A percentile compares a stretch with the other conserved stretches of the same genome.
These are phyloP conservation scores for Ornithorhynchus anatinus DNA, from an alignment of 2,113 vertebrate genomes.

Conservation along the genomic window DNA sequence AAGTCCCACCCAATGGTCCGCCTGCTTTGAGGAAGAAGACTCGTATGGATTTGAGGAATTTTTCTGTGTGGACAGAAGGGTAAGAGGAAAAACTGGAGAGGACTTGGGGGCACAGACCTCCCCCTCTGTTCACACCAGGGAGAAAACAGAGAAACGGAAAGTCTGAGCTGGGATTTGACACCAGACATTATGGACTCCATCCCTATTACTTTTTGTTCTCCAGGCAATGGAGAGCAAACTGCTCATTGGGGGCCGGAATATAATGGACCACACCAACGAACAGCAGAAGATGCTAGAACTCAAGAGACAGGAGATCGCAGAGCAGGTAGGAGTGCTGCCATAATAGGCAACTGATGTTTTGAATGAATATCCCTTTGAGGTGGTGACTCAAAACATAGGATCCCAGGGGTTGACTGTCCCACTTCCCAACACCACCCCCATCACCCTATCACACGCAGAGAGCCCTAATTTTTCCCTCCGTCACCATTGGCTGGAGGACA, in stretches of 20 bases:
- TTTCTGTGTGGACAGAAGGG: not conserved
- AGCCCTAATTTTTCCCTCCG: not conserved
- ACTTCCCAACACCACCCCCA: not conserved
- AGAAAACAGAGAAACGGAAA: not conserved
- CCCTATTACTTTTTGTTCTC: not conserved
- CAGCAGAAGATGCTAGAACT: slow-evolving; percentile 94
- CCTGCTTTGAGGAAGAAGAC: too few species aligned
- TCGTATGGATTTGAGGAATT: too few species aligned
- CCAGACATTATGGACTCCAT: too few species aligned
- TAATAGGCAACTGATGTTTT: accelerated
- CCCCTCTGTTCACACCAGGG: not conserved
- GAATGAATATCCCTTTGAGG: too few species aligned
- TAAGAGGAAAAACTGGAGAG: not conserved
- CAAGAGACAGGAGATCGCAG: slow-evolving; percentile 91
- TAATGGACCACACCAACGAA: slow-evolving; percentile 96
- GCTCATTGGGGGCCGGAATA: slow-evolving; percentile 91
- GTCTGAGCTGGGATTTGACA: not conserved
- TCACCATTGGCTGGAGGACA: not conserved
- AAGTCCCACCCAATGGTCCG: too few species aligned
- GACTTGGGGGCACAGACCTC: not conserved
- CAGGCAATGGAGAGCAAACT: slow-evolving; percentile 96
- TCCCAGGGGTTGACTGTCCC: not conserved
- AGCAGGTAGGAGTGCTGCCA: slow-evolving; percentile 77
- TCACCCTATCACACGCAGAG: too few species aligned
- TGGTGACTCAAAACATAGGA: accelerated